A percentile compares a stretch with the other conserved stretches of the same genome.
These are phyloP conservation scores for Drosophila vallismaia DNA, from an alignment of 2,888 invertebrate genomes.

Conservation along the genomic window DNA sequence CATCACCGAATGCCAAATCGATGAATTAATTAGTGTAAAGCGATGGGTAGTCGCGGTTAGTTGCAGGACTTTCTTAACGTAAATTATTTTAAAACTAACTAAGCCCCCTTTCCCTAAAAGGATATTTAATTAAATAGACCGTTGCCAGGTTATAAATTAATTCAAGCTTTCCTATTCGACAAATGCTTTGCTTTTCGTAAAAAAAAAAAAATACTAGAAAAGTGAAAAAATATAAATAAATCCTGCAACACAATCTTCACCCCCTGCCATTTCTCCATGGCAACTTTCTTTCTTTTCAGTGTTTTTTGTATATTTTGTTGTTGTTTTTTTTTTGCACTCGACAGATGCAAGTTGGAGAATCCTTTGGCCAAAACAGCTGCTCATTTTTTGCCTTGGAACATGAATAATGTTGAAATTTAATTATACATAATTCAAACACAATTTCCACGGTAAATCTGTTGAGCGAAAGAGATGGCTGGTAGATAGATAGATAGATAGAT, in stretches of 20 bases:
- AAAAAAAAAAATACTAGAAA: neutral
- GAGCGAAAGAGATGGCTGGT: conserved; percentile 2
- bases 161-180: too few relatives aligned
- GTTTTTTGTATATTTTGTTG: neutral
- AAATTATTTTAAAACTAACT: neutral
- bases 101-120: too few relatives aligned
- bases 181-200: neutral
- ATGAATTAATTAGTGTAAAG: conserved; percentile 40
- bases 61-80: neutral
- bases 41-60: conserved; percentile 1
- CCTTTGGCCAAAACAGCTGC: conserved; percentile 32
- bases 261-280: conserved; percentile 2
- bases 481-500: neutral
- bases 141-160: too few relatives aligned
- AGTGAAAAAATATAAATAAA: neutral
- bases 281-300: neutral
- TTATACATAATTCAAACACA: conserved; percentile 74
- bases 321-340: conserved; percentile 9
- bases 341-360: conserved; percentile 19
- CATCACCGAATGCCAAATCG: conserved; percentile 33
- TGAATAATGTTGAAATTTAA: conserved; percentile 73
- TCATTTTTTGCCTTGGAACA: conserved; percentile 48
- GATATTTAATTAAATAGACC: too few relatives aligned
- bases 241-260: neutral
- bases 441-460: conserved; percentile 59